These are phyloP conservation scores for Phenganax marumi DNA, from an alignment of 92 coral and sea anemone genomes.

Conservation along the genomic window DNA sequence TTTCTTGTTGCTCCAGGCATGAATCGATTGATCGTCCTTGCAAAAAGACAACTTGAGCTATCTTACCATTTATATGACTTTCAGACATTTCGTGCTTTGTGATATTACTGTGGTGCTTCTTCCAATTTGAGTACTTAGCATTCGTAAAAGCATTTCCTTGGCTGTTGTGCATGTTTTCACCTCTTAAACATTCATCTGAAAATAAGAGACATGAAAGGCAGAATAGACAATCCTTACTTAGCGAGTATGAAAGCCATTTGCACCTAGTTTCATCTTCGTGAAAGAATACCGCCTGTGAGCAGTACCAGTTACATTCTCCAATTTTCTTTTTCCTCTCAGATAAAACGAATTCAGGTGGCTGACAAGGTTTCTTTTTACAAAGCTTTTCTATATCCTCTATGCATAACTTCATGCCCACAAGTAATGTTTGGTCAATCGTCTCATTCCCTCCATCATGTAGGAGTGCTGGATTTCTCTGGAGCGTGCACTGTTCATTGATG, in stretches of 20 bases:
- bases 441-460: constrained; percentile 6
- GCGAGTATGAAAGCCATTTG: constrained; percentile 6
- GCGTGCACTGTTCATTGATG: constrained; percentile 16
- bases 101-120: neutral
- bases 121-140: constrained; percentile 38
- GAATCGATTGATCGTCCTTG: constrained; percentile 19
- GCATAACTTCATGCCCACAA: neutral
- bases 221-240: constrained; percentile 12
- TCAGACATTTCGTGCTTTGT: constrained; percentile 11
- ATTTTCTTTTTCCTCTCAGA: constrained; percentile 16
- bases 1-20: constrained; percentile 3
- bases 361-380: constrained; percentile 11
- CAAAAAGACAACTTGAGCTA: constrained; percentile 16
- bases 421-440: neutral
- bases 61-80: constrained; percentile 12
- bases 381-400: constrained; percentile 8
- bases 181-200: neutral
- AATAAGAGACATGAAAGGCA: constrained; percentile 5
- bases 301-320: constrained; percentile 13
- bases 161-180: constrained; percentile 28
- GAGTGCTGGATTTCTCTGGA: neutral
- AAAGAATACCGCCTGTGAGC: neutral
- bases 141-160: constrained; percentile 44
- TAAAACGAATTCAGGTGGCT: constrained; percentile 8
- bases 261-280: constrained; percentile 6